These are phyloP conservation scores for Microplitis manilae DNA, from an alignment of 2,888 invertebrate species.

Conservation along the genomic window DNA sequence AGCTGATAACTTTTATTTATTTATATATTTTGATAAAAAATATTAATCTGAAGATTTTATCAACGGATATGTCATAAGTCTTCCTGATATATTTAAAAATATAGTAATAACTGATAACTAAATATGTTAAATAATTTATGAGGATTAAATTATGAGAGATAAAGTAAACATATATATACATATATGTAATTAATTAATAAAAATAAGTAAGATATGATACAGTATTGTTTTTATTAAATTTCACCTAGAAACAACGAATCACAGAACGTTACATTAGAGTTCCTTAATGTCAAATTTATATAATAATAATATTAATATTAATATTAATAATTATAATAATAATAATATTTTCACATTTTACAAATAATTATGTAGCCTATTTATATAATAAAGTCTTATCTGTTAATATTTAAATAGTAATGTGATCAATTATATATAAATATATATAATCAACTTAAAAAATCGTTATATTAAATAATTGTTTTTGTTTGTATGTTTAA, in stretches of 20 bases:
- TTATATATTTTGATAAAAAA: too few relatives aligned
- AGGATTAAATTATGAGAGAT: background rate
- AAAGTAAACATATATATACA: background rate
- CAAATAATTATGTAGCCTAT: constrained; percentile 61
- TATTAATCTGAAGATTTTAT: too few relatives aligned
- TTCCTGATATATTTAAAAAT: too few relatives aligned
- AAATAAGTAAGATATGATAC: constrained; percentile 52
- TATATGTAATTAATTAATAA: background rate
- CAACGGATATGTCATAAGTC: too few relatives aligned
- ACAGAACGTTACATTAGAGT: constrained; percentile 72
- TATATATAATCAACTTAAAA: constrained; percentile 69
- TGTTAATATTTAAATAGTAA: constrained; percentile 67
- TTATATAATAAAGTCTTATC: constrained; percentile 71
- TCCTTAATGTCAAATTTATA: constrained; percentile 67
- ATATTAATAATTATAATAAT: background rate
- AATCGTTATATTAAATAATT: constrained; percentile 62
- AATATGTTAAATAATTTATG: constrained; percentile 6
- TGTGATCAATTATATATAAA: constrained; percentile 68
- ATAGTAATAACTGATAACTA: background rate
- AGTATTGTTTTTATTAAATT: constrained; percentile 71
- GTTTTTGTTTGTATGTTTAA: background rate
- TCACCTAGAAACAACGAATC: constrained; percentile 73
- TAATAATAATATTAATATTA: constrained; percentile 49
- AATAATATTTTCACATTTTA: constrained; percentile 64
- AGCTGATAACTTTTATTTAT: too few relatives aligned